These are phyloP conservation scores for Halcyon malimbica DNA, from an alignment of 2,113 vertebrate species.

Conservation along the genomic window DNA sequence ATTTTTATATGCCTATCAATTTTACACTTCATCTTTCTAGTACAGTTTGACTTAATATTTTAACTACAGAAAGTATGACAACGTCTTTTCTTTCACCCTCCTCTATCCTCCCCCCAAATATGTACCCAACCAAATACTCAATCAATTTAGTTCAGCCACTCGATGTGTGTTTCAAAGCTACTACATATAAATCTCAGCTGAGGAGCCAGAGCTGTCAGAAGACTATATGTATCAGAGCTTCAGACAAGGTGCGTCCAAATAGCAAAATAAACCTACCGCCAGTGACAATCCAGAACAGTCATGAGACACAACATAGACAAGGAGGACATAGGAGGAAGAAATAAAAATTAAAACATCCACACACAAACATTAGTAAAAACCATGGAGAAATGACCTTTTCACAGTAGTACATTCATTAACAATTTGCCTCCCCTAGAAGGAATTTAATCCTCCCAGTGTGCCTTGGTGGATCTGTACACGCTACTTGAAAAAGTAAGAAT, in stretches of 20 bases:
- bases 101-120: neutral
- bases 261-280: conserved; percentile 98
- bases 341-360: conserved; percentile 99
- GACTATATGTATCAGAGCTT: conserved; percentile 85
- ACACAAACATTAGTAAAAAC: conserved; percentile 83
- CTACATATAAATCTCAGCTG: conserved; percentile 79
- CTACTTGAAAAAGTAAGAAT: neutral
- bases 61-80: conserved; percentile 22
- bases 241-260: conserved; percentile 88
- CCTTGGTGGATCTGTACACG: neutral
- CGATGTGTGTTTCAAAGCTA: conserved; percentile 83
- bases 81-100: neutral
- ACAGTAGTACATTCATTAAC: neutral
- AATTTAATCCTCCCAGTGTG: neutral
- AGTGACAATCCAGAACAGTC: conserved; percentile 99
- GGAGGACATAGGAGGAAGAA: conserved; percentile 99
- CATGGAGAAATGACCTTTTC: conserved; percentile 88
- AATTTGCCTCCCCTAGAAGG: neutral
- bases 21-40: conserved; percentile 72
- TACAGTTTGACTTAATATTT: conserved; percentile 51
- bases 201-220: conserved; percentile 86
- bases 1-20: neutral
- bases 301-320: conserved; percentile 99
- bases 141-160: conserved; percentile 95
- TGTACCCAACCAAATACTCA: neutral